These are phyloP conservation scores for Scotopteryx bipunctaria DNA, from an alignment of 2,888 invertebrate genomes.

Conservation along the genomic window DNA sequence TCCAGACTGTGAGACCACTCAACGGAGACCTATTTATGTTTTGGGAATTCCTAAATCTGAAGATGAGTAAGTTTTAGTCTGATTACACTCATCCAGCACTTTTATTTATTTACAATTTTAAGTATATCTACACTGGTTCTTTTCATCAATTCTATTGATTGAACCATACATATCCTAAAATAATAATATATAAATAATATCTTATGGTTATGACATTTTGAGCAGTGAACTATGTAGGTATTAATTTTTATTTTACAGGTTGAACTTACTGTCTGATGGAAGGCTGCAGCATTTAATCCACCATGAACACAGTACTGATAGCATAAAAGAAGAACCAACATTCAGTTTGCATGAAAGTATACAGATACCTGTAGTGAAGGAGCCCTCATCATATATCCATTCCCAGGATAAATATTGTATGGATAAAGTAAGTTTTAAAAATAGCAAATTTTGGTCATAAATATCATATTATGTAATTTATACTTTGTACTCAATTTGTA, in stretches of 20 bases:
- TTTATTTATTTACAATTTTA: too few relatives aligned
- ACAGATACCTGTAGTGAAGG: slow-evolving; percentile 72
- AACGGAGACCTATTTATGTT: slow-evolving; percentile 87
- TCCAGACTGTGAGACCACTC: slow-evolving; percentile 88
- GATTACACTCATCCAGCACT: too few relatives aligned
- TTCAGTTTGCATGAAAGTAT: slow-evolving; percentile 65
- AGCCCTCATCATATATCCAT: slow-evolving; percentile 87
- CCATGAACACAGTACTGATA: slow-evolving; percentile 76
- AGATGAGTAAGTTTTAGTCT: slow-evolving; percentile 74
- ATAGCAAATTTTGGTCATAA: not conserved
- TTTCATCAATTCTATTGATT: too few relatives aligned
- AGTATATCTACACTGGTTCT: too few relatives aligned
- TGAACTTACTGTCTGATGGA: slow-evolving; percentile 87
- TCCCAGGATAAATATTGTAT: slow-evolving; percentile 90
- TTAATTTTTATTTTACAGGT: too few relatives aligned
- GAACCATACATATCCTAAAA: not conserved
- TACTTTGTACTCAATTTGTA: too few relatives aligned
- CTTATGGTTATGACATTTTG: slow-evolving; percentile 27
- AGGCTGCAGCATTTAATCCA: slow-evolving; percentile 88
- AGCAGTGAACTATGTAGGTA: too few relatives aligned
- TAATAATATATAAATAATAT: not conserved
- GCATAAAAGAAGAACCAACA: slow-evolving; percentile 62
- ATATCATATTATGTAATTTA: too few relatives aligned
- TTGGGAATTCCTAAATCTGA: slow-evolving; percentile 76
- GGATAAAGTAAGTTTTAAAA: slow-evolving; percentile 85